Evolutionary conservation across 2,797 vertebrate species (phyloP).

Genomic region (Microctenopoma steveboyesi): DNA sequence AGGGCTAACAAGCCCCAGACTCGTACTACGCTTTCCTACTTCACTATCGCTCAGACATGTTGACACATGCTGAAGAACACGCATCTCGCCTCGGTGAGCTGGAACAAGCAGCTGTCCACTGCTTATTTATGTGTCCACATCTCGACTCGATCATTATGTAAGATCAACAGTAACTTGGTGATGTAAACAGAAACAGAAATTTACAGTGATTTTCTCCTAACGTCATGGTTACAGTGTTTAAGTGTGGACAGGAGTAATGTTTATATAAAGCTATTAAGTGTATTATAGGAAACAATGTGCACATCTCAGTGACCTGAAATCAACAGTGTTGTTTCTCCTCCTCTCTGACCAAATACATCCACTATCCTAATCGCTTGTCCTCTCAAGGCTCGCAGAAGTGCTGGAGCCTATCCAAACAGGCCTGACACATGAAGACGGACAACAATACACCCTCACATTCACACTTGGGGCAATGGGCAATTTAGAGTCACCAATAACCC

Average conservation of each 20-base stretch:
- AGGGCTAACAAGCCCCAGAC: slow-evolving; percentile 34
- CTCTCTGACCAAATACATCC: slow-evolving; percentile 12
- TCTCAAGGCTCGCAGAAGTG: too few species aligned
- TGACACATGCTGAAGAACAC: slow-evolving; percentile 48
- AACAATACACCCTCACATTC: too few species aligned
- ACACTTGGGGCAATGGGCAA: too few species aligned
- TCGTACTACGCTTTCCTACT: slow-evolving; percentile 34
- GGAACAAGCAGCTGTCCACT: slow-evolving; percentile 12
- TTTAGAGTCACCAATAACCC: too few species aligned
- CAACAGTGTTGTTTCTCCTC: slow-evolving; percentile 15
- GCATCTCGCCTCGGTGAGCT: slow-evolving; percentile 13
- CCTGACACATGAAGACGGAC: too few species aligned
- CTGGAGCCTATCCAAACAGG: too few species aligned
- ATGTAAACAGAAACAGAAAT: slow-evolving; percentile 41
- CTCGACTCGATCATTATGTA: not conserved
- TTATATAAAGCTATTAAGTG: slow-evolving; percentile 29
- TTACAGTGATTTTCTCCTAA: slow-evolving; percentile 32
- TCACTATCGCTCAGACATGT: slow-evolving; percentile 56
- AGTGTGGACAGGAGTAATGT: slow-evolving; percentile 20
- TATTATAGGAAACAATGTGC: slow-evolving; percentile 23
- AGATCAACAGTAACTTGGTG: slow-evolving; percentile 25
- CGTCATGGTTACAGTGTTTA: slow-evolving; percentile 40
- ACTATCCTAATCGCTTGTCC: too few species aligned
- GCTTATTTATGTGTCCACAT: slow-evolving; percentile 8
- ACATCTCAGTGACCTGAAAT: slow-evolving; percentile 32